Conservation (phyloP, 2,888 invertebrate species). For the Hartigia nigra region DNA sequence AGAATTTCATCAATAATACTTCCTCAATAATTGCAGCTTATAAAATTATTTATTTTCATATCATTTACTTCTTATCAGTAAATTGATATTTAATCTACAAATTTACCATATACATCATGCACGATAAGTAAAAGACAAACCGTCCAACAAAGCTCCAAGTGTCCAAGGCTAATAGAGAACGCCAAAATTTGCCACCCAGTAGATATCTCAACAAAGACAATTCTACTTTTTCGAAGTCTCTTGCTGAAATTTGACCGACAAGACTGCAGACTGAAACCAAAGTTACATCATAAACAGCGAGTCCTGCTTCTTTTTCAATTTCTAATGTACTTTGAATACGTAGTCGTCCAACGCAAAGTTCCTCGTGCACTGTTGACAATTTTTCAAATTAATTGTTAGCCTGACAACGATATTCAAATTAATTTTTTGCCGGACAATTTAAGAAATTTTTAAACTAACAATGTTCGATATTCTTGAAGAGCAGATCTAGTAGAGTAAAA, state of each 20-base stretch:
- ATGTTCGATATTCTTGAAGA: constrained; percentile 36
- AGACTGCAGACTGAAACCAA: constrained; percentile 43
- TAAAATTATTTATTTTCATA: no score
- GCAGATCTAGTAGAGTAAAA: constrained; percentile 42
- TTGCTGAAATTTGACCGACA: constrained; percentile 37
- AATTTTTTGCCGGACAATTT: no score
- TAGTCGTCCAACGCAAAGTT: constrained; percentile 42
- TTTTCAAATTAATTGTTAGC: no score
- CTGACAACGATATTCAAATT: no score
- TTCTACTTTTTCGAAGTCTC: constrained; percentile 46
- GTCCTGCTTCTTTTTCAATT: constrained; percentile 27
- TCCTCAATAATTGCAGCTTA: no score
- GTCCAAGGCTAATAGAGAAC: constrained; percentile 52
- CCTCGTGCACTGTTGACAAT: constrained; percentile 40
- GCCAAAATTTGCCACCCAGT: constrained; percentile 49
- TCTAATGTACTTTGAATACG: constrained; percentile 31
- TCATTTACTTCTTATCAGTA: background rate
- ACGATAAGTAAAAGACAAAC: constrained; percentile 29
- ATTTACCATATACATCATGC: background rate
- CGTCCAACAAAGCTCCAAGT: constrained; percentile 55
- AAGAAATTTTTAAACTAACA: constrained; percentile 11
- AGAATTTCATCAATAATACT: background rate
- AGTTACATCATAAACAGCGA: constrained; percentile 53
- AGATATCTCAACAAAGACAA: constrained; percentile 52
- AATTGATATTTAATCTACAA: background rate